These are phyloP conservation scores for Nasonia vitripennis DNA, from an alignment of 1,140 invertebrate species.

Conservation along the genomic window DNA sequence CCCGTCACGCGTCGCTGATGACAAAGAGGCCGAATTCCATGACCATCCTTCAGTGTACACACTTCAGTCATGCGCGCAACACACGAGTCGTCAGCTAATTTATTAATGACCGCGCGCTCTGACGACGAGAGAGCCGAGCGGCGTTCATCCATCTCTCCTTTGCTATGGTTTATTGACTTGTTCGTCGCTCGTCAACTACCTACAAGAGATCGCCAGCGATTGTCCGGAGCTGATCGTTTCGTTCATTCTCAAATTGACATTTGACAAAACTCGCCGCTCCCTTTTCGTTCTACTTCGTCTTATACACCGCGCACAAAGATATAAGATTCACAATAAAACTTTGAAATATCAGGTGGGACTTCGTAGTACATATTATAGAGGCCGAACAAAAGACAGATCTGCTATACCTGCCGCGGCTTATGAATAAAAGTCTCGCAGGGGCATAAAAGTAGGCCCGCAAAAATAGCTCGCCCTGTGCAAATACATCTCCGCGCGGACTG, in stretches of 20 bases:
- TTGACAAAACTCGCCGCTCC: neutral
- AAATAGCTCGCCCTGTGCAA: neutral
- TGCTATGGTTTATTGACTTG: slow-evolving; percentile 37
- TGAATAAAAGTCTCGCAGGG: neutral
- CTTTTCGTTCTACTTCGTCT: too few relatives aligned
- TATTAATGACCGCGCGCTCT: slow-evolving; percentile 26
- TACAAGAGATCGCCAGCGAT: neutral
- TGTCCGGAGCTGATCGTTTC: neutral
- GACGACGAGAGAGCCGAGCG: slow-evolving; percentile 27
- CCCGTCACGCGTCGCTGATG: too few relatives aligned
- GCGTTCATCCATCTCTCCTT: slow-evolving; percentile 18
- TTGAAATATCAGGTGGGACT: too few relatives aligned
- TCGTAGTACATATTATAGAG: too few relatives aligned
- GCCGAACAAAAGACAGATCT: neutral
- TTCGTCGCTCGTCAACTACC: slow-evolving; percentile 6
- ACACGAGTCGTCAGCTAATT: slow-evolving; percentile 20
- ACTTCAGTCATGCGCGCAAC: neutral
- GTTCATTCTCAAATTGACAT: neutral
- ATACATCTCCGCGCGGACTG: slow-evolving; percentile 28
- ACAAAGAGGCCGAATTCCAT: neutral
- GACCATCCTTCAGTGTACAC: neutral
- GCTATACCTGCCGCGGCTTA: neutral
- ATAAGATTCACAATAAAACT: too few relatives aligned
- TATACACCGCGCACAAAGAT: too few relatives aligned
- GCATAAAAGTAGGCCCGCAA: slow-evolving; percentile 27